Percentiles rank a stretch among this genome's conserved stretches.
phyloP scores from a whole-genome alignment of 2,113 vertebrate species.

The Colinus virginianus region DNA sequence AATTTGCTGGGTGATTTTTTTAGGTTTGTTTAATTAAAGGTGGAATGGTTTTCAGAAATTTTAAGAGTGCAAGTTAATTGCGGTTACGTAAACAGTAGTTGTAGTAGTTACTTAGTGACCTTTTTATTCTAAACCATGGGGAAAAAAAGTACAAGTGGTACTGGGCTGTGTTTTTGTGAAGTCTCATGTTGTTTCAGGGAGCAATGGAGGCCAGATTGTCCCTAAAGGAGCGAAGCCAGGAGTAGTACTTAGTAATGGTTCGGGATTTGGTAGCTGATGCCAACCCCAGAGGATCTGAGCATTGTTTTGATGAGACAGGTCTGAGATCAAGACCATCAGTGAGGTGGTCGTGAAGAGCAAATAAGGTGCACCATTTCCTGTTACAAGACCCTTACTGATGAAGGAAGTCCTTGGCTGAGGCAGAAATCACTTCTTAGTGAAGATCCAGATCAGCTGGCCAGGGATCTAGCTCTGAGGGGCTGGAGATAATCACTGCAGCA shows the following conservation, averaged over 20 bases:
- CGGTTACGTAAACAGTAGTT: not conserved
- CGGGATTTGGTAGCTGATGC: not conserved
- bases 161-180: not conserved
- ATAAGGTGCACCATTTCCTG: no score
- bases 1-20: not conserved
- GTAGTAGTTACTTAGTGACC: not conserved
- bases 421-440: not conserved
- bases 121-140: not conserved
- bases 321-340: not conserved
- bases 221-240: no score
- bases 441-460: not conserved
- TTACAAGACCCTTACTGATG: not conserved
- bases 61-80: not conserved
- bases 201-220: rapidly evolving
- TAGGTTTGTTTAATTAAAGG: not conserved
- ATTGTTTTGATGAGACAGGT: not conserved
- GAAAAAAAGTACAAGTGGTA: not conserved
- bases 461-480: rapidly evolving
- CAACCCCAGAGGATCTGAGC: not conserved
- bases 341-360: not conserved
- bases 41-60: not conserved
- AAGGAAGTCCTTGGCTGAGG: no score
- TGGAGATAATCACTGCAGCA: rapidly evolving
- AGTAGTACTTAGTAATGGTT: no score
- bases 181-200: not conserved